phyloP scores from a whole-genome alignment of 1,140 invertebrate genomes.

The Drosophila mayri region DNA sequence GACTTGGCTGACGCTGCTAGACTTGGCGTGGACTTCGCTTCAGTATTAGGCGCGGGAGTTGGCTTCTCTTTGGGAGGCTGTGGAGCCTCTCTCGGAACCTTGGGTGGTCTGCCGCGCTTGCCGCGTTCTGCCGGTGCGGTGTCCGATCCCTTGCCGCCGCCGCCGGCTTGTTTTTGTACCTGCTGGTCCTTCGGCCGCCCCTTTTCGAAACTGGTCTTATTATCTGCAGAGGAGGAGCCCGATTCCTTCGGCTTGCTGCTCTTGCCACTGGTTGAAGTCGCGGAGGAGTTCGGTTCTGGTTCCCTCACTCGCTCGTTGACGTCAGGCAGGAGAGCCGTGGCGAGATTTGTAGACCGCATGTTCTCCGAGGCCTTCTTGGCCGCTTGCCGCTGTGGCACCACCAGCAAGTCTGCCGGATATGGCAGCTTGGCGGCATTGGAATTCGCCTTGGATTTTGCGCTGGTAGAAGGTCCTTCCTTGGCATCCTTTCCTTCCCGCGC shows the following conservation, averaged over 20 bases:
- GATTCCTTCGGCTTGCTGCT: constrained; percentile 46
- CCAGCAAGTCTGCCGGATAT: constrained; percentile 91
- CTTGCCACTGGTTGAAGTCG: constrained; percentile 21
- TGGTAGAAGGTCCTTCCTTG: constrained; percentile 10
- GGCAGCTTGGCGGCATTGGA: constrained; percentile 37
- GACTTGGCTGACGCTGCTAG: constrained; percentile 25
- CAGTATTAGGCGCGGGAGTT: constrained; percentile 1
- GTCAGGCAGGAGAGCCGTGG: constrained; percentile 39
- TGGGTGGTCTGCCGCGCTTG: constrained; percentile 75
- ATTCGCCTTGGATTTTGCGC: constrained; percentile 36
- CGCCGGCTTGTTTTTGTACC: constrained; percentile 7
- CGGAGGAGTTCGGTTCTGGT: constrained; percentile 26
- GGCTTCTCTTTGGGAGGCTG: constrained; percentile 41
- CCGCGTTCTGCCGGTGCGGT: constrained; percentile 62
- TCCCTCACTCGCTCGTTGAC: constrained; percentile 60
- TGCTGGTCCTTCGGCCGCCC: constrained; percentile 61
- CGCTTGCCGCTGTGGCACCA: constrained; percentile 95
- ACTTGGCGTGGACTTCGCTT: constrained; percentile 17
- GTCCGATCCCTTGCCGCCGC: constrained; percentile 40
- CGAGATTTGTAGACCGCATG: constrained; percentile 88
- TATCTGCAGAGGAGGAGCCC: constrained; percentile 12
- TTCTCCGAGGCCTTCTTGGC: constrained; percentile 96
- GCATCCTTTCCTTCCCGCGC: constrained; percentile 37
- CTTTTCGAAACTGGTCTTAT: constrained; percentile 29
- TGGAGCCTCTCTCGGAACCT: constrained; percentile 33